phyloP scores from a whole-genome alignment of 2,797 vertebrate genomes.

The Arnoldichthys spilopterus region DNA sequence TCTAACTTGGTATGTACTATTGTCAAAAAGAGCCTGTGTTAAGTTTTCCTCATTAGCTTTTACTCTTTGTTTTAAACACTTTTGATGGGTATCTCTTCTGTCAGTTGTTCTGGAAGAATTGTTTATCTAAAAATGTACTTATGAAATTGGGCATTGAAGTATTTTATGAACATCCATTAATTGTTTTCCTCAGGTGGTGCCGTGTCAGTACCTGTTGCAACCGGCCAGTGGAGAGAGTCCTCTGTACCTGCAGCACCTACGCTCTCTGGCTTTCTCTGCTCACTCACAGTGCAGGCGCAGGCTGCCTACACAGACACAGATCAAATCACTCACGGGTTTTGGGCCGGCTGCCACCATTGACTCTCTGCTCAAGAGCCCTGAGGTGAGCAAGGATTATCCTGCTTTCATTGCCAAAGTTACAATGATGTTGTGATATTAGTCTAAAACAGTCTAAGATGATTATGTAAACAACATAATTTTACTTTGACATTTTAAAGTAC shows the following conservation, averaged over 20 bases:
- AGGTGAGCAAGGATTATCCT: slow-evolving; percentile 73
- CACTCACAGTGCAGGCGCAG: slow-evolving; percentile 95
- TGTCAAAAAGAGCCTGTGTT: no score
- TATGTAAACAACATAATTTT: no score
- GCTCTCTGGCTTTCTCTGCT: slow-evolving; percentile 94
- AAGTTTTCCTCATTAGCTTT: no score
- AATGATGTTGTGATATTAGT: neutral
- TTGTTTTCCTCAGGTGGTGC: slow-evolving; percentile 82
- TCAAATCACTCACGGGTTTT: slow-evolving; percentile 95
- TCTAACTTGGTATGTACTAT: no score
- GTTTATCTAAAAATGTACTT: no score
- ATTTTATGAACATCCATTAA: neutral
- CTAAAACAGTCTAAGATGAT: no score
- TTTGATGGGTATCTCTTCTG: no score
- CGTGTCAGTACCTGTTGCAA: slow-evolving; percentile 96
- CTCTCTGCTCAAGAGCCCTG: slow-evolving; percentile 86
- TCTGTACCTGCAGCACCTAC: slow-evolving; percentile 94
- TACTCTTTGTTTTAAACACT: no score
- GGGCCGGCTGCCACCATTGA: slow-evolving; percentile 90
- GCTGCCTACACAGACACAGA: slow-evolving; percentile 90
- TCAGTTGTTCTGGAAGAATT: no score
- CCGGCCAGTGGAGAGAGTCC: slow-evolving; percentile 91
- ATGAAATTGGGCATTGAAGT: no score
- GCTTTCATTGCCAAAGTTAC: neutral
- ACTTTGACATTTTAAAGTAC: no score